These are phyloP conservation scores for Lasioglossum albipes DNA, from an alignment of 1,140 invertebrate genomes.

Conservation along the genomic window DNA sequence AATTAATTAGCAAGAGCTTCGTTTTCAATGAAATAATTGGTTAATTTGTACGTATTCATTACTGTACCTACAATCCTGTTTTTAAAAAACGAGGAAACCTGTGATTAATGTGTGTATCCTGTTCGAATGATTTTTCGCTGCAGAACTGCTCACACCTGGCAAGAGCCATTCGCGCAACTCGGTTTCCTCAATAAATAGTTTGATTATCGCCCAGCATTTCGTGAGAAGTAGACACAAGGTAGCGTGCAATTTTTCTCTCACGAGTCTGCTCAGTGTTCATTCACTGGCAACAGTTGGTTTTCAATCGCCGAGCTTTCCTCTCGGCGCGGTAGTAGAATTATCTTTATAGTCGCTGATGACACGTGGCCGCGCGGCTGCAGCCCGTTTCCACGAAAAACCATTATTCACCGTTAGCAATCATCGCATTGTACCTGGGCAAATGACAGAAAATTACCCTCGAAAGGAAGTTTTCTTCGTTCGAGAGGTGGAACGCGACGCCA, in stretches of 20 bases:
- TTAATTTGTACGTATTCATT: too few species aligned
- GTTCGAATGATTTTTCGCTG: background rate
- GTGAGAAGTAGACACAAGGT: background rate
- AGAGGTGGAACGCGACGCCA: background rate
- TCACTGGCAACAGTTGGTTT: background rate
- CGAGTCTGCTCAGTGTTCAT: background rate
- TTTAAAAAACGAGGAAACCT: background rate
- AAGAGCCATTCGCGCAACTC: background rate
- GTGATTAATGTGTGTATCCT: background rate
- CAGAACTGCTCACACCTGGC: background rate
- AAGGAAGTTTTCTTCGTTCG: conserved; percentile 29
- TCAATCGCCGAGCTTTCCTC: too few species aligned
- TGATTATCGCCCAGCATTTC: background rate
- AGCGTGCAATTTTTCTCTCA: background rate
- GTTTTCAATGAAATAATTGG: too few species aligned
- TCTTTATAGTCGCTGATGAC: conserved; percentile 47
- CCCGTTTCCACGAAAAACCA: conserved; percentile 42
- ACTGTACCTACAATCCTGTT: too few species aligned
- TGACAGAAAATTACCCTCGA: conserved; percentile 52
- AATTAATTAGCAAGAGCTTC: too few species aligned
- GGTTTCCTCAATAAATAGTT: too few species aligned
- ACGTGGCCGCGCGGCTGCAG: conserved; percentile 39
- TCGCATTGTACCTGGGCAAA: conserved; percentile 38
- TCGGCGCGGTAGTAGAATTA: conserved; percentile 33
- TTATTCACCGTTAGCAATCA: conserved; percentile 52